Evolutionary conservation across 2,888 invertebrate species (phyloP).

Genomic region (Seira sanloemensis): DNA sequence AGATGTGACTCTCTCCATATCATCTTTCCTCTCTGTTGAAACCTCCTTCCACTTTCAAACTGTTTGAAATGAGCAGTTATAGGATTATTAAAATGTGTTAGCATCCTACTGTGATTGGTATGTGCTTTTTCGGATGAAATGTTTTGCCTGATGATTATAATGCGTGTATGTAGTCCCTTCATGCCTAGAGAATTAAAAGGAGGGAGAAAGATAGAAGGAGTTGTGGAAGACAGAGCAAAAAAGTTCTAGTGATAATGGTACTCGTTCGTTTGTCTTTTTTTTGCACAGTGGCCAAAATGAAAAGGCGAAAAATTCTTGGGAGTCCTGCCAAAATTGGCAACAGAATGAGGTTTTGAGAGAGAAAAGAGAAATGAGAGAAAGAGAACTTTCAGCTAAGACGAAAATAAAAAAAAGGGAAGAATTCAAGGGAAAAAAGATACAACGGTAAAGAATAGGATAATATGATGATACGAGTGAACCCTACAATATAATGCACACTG

Average conservation of each 20-base stretch:
- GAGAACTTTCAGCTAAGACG: background rate
- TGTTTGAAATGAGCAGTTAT: slow-evolving; percentile 9
- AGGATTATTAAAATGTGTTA: slow-evolving; percentile 38
- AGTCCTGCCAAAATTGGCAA: slow-evolving; percentile 65
- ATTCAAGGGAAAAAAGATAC: slow-evolving; percentile 28
- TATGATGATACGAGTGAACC: background rate
- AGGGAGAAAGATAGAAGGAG: slow-evolving; percentile 29
- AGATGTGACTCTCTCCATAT: too few species aligned
- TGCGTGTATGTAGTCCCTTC: slow-evolving; percentile 34
- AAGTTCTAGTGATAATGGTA: slow-evolving; percentile 9
- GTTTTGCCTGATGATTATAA: slow-evolving; percentile 56
- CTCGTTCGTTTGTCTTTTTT: slow-evolving; percentile 34
- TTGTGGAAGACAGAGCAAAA: slow-evolving; percentile 20
- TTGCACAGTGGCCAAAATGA: slow-evolving; percentile 61
- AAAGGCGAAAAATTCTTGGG: slow-evolving; percentile 67
- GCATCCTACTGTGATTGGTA: slow-evolving; percentile 50
- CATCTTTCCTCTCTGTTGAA: background rate
- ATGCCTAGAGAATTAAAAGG: slow-evolving; percentile 23
- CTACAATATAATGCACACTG: background rate
- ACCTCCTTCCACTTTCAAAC: background rate
- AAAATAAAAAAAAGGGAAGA: slow-evolving; percentile 42
- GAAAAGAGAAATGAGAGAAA: slow-evolving; percentile 18
- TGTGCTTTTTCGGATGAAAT: slow-evolving; percentile 48
- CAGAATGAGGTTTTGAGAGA: slow-evolving; percentile 52
- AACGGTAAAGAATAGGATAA: background rate